phyloP scores from a whole-genome alignment of 2,888 invertebrate genomes.

The Globia sparganii region DNA sequence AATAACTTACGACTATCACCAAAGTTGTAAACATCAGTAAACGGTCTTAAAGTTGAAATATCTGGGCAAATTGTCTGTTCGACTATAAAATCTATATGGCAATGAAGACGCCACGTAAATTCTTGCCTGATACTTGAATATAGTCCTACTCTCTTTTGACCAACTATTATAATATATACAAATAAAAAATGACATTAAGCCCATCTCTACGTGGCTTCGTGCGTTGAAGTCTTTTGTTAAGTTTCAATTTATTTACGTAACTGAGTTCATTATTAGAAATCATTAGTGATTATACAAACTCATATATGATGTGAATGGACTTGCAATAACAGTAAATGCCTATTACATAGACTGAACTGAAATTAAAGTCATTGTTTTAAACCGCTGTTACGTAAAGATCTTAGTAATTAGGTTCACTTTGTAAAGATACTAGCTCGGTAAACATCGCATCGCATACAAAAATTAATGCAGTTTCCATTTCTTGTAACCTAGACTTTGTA shows the following conservation, averaged over 20 bases:
- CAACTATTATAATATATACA: not conserved
- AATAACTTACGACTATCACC: not conserved
- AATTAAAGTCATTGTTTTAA: constrained; percentile 58
- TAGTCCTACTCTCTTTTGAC: not conserved
- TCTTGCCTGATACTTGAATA: not conserved
- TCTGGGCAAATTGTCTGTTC: not conserved
- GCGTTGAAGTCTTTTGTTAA: constrained; percentile 84
- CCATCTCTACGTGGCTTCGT: constrained; percentile 57
- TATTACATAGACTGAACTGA: constrained; percentile 45
- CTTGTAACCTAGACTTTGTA: constrained; percentile 50
- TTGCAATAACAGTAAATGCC: constrained; percentile 44
- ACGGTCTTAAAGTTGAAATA: not conserved
- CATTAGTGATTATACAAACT: constrained; percentile 29
- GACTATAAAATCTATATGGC: not conserved
- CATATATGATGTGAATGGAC: constrained; percentile 38
- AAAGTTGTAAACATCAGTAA: not conserved
- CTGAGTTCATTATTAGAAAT: constrained; percentile 37
- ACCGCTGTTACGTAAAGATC: constrained; percentile 59
- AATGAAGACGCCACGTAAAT: not conserved
- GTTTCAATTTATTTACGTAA: constrained; percentile 49
- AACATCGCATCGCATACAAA: constrained; percentile 36
- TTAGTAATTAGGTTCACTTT: constrained; percentile 55
- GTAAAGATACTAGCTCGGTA: constrained; percentile 35
- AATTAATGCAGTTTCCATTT: constrained; percentile 42
- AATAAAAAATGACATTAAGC: not conserved